Conservation (phyloP, 1,140 invertebrate genomes). For the Arion vulgaris region DNA sequence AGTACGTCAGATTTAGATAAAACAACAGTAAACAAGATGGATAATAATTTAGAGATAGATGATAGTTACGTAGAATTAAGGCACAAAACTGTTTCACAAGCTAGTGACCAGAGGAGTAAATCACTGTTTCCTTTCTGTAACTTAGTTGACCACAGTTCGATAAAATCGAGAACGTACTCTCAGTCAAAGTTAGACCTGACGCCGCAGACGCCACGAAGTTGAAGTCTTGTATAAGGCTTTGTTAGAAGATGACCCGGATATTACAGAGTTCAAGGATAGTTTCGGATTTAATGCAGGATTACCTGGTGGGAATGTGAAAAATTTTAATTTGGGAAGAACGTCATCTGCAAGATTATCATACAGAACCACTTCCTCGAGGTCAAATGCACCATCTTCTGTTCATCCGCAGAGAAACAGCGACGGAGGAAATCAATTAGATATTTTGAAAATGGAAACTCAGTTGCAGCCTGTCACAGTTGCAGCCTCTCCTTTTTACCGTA, state of each 20-base stretch:
- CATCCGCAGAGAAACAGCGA: too few relatives aligned
- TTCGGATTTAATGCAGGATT: background rate
- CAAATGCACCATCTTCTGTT: too few relatives aligned
- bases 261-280: background rate
- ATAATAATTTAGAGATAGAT: background rate
- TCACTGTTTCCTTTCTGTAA: background rate
- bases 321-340: too few relatives aligned
- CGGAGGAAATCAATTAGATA: too few relatives aligned
- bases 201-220: background rate
- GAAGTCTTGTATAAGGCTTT: slow-evolving; percentile 6
- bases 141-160: background rate
- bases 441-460: too few relatives aligned
- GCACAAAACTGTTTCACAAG: background rate
- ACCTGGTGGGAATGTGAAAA: too few relatives aligned
- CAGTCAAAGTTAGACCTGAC: background rate
- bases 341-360: background rate
- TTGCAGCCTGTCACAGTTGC: too few relatives aligned
- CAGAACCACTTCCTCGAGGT: too few relatives aligned
- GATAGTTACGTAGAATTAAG: background rate
- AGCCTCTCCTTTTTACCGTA: too few relatives aligned
- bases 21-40: background rate
- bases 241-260: background rate
- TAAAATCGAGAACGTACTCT: background rate
- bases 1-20: background rate
- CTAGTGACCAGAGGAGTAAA: background rate